Base-by-base conservation (phyloP, 2,888 invertebrate species). In the Dioctria linearis region DNA sequence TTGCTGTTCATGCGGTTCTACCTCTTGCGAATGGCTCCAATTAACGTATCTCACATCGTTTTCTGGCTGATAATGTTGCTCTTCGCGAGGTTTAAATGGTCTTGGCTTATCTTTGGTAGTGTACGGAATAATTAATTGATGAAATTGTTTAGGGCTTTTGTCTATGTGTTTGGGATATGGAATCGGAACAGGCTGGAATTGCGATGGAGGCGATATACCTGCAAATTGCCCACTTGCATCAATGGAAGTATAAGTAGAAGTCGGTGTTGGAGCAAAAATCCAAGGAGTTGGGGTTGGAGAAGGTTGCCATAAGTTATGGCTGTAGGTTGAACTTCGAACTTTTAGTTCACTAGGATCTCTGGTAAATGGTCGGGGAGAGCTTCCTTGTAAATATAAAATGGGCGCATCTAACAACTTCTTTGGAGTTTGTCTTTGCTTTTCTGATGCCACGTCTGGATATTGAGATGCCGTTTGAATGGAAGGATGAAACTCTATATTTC, bases 51-150 rank as follows among this genome's bases (percentile, higher is more conserved):
- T 83, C 4, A 61, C 42, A 66, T 79, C 80, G 5, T 79, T 88
- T 80, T 87, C 85, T 59, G 85, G 85, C 40, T 85, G 86, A 13
- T 85, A 84, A 87, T 87, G 88, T 61, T 88, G 86, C 79, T 89
- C 86, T 40, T 83, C 83, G 4, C 86, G 86, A 49, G 86, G 85
- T 82, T 90, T 89, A 82, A 91, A 92, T 8, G 91, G 90, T 75
- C 91, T 89, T 5, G 92, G 90, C 13, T 90, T 90, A 79, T 91
- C 90, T 82, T 91, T 91, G 63, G 92, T 93, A 3, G 93, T 94
- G 84, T 95, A 95, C 0, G 96, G 96, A 81, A 96, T 93, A 79
- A 96, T 94, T 78, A 95, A 94, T 89, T 95, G 95, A 5, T 95
- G 95, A 8, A 94, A 91, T 86, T 93, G 91, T 86, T 93, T 93